Evolutionary conservation across 2,113 vertebrate genomes (phyloP), one percentile per base, ranked within the genome.

Genomic region (Leucopsar rothschildi): DNA sequence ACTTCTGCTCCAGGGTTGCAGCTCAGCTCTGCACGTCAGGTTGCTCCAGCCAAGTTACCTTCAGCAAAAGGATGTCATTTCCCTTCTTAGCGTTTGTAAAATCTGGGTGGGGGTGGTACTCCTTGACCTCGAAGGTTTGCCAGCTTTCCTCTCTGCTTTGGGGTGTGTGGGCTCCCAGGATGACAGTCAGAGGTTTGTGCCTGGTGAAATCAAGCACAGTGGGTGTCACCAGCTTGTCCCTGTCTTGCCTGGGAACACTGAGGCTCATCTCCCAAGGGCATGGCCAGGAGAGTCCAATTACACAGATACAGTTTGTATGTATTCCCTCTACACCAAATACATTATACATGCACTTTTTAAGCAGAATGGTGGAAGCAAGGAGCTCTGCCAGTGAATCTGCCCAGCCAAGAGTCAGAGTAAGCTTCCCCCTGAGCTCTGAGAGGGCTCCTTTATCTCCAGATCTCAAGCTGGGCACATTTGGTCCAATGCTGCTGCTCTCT

Each of bases 61-160:
- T 93, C 83, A 97, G 91, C 93, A 97, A 1, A 17, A 97, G 86
- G 77, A 97, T 95, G 95, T 97, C 95, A 0, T 91, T 89, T 4
- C 65, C 89, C 14, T 35, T 16, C 24, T 15, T 24, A 0, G 25
- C 39, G 2, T 4, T 60, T 0, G 0, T 60, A 9, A 85, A 97
- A 3, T 1, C 5, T 0, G 94, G 93, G 64, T 96, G 78, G 5
- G 24, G 1, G 57, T 96, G 77, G 24, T 95, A 96, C 9, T 78
- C 65, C 20, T 95, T 13, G 24, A 97, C 96, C 33, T 87, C 13
- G 0, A 97, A 93, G 3, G 22, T 85, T 57, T 97, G 97, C 92
- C 94, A 88, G 75, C 82, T 88, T 1, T 77, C 5, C 57, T 96
- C 94, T 49, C 33, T 59, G 68, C 3, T 86, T 10, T 53, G 88